Base-by-base conservation (phyloP, 2,113 vertebrate genomes). In the Catharus fuscescens region DNA sequence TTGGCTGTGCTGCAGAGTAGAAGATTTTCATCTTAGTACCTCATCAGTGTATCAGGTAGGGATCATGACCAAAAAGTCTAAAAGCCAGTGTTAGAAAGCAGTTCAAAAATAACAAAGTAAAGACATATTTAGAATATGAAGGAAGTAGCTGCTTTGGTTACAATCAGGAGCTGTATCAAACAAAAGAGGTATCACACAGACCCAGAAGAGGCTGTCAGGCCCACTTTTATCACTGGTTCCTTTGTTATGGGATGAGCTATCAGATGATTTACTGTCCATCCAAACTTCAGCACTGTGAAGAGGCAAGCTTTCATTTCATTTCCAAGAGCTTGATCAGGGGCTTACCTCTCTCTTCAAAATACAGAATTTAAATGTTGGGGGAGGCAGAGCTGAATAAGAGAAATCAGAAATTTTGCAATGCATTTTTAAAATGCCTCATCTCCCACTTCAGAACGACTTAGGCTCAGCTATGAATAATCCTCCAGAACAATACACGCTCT, bases 1-100 rank as follows among this genome's bases (percentile, higher is more conserved):
- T 99, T 99, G 92, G 99, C 99, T 65, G 99, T 99, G 95, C 99
- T 99, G 97, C 25, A 94, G 60, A 56, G 91, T n/a, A 74, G 26
- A 79, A 96, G n/a, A 76, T 53, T 60, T 53, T 62, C 15, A 52
- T 34, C 57, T 93, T 64, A 97, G 54, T 56, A 45, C 9, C 42
- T 36, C 3, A 60, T 6, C 10, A 9, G 18, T 69, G 14, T 34
- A 48, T 36, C 28, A 69, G 25, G 45, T 6, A 28, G 34, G 32
- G 32, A 38, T 77, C 62, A 71, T 38, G 4, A 71, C 18, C 48
- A 70, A 28, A 13, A 28, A 38, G 50, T 60, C 74, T 83, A 70
- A 83, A 56, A 89, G 6, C 2, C 34, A 61, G 3, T 14, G 13
- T 47, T 24, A 65, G 18, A 38, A 64, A 56, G 45, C 0, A 2